Evolutionary conservation across 1,140 invertebrate genomes (phyloP), one percentile per base, ranked within the genome.

Genomic region (Wiebesia pumilae): DNA sequence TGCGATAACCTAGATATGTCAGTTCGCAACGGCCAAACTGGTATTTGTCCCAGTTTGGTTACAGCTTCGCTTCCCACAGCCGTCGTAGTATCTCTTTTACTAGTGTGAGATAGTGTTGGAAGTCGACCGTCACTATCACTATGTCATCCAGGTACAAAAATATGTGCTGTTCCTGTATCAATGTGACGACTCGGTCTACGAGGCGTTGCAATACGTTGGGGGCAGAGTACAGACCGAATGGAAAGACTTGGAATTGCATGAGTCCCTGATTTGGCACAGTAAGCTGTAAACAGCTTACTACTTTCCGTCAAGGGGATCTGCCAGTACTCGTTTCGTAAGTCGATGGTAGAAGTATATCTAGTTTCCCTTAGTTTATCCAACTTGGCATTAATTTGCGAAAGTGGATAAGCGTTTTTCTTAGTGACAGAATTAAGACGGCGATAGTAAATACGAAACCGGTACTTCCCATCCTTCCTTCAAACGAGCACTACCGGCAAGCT

Each of bases 401-500:
- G n/a, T 0, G 83, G 88, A 24, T 81, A 80, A 16, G 67, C 79
- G 27, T 86, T 79, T 9, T 16, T 58, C 19, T 87, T 75, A 4
- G 83, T 81, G 0, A 19, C 9, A 2, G 43, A 21, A n/a, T 89
- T 89, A 0, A 89, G 2, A 40, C 87, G 84, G 9, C 86, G 43
- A 40, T 83, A 90, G 35, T 90, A 87, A 0, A 90, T 83, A 19
- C 86, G 89, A 6, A 89, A 88, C 0, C 82, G 78, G 0, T 54
- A 35, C 35, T 82, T 88, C 2, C 91, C 92, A 77, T 94, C 91
- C 47, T 94, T 94, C 84, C 96, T 96, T 0, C n/a, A n/a, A n/a
- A n/a, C n/a, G n/a, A n/a, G n/a, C n/a, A n/a, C n/a, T n/a, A n/a
- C 87, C 89, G 0, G 95, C 93, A 16, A 92, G 14, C 91, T 89